These are phyloP conservation scores for Philypnodon macrostomus DNA, from an alignment of 2,797 vertebrate species.

Conservation along the genomic window DNA sequence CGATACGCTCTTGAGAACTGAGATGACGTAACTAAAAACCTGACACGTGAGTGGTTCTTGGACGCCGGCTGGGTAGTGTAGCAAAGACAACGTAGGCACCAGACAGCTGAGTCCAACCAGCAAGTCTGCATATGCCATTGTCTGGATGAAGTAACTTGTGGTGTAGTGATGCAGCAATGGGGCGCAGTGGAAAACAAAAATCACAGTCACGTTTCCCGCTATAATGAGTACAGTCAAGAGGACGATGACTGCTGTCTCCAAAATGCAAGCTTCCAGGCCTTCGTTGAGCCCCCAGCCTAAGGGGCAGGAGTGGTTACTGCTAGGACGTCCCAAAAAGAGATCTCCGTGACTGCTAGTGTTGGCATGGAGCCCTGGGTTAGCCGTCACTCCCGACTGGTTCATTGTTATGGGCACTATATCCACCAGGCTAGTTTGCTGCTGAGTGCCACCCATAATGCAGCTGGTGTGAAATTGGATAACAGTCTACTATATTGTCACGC, in stretches of 20 bases:
- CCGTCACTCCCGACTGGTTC: constrained; percentile 83
- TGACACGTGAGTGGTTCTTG: constrained; percentile 94
- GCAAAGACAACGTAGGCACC: constrained; percentile 92
- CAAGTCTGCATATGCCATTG: constrained; percentile 97
- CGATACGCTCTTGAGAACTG: constrained; percentile 96
- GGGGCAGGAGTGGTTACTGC: constrained; percentile 89
- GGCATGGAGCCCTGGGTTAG: constrained; percentile 79
- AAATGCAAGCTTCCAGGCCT: constrained; percentile 86
- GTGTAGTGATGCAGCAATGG: constrained; percentile 96
- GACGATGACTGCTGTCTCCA: constrained; percentile 93
- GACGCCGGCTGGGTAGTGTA: constrained; percentile 91
- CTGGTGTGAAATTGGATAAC: constrained; percentile 56
- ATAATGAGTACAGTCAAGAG: constrained; percentile 94
- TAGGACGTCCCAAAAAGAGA: constrained; percentile 69
- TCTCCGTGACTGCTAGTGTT: constrained; percentile 77
- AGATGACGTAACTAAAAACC: constrained; percentile 96
- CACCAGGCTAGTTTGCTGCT: constrained; percentile 49
- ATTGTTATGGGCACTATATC: constrained; percentile 78
- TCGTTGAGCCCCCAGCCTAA: constrained; percentile 90
- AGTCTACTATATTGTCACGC: no score
- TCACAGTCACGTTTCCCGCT: constrained; percentile 93
- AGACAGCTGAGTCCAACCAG: constrained; percentile 96
- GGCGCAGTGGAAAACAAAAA: constrained; percentile 97
- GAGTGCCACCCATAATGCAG: constrained; percentile 49
- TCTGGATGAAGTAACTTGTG: constrained; percentile 99